A percentile compares a stretch with the other conserved stretches of the same genome.
Evolutionary conservation across 2,797 vertebrate genomes (phyloP).

Genomic region (Sternotherus odoratus): DNA sequence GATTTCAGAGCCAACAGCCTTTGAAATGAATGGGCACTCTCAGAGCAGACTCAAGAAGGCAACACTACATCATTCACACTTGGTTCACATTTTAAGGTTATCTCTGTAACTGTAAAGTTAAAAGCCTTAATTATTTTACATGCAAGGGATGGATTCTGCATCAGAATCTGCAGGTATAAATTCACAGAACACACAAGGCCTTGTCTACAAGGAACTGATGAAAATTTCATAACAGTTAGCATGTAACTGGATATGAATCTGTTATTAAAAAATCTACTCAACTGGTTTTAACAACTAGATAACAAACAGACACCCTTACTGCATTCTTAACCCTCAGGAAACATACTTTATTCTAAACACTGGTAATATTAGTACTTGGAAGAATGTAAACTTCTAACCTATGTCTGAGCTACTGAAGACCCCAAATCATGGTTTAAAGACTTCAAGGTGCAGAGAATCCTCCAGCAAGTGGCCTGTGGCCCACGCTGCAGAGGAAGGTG

Average conservation of each 20-base stretch:
- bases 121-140: neutral
- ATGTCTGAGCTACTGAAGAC: no score
- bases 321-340: neutral
- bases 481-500: no score
- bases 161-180: neutral
- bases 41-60: neutral
- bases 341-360: neutral
- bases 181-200: neutral
- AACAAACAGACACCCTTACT: neutral
- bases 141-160: neutral
- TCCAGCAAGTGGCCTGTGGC: no score
- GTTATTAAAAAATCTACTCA: neutral
- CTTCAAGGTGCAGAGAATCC: no score
- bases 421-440: no score
- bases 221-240: neutral
- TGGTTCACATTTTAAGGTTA: neutral
- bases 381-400: neutral
- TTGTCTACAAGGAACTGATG: neutral
- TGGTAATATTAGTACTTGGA: neutral
- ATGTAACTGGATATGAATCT: neutral
- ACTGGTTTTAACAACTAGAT: neutral
- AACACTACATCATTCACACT: neutral
- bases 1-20: neutral
- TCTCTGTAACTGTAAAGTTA: neutral
- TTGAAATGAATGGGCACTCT: neutral